Conservation (phyloP, 92 coral and sea anemone species). For the Plumapathes pennacea region DNA sequence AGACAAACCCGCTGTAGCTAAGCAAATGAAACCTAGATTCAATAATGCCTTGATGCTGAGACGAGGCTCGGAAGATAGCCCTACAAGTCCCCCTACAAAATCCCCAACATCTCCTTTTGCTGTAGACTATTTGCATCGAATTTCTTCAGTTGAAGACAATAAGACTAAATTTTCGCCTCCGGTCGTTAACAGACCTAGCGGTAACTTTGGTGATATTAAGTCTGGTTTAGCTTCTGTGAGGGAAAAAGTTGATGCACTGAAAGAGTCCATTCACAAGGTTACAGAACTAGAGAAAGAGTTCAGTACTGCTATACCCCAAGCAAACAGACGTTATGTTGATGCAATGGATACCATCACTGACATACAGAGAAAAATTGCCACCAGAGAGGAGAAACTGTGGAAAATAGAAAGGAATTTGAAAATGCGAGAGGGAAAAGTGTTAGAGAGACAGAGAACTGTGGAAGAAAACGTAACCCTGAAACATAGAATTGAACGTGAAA, state of each 20-base stretch:
- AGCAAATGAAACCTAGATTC: conserved; percentile 43
- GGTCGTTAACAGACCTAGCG: conserved; percentile 12
- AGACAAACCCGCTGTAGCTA: conserved; percentile 26
- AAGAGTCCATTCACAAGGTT: conserved; percentile 62
- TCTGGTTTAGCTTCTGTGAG: conserved; percentile 77
- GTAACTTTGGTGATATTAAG: conserved; percentile 13
- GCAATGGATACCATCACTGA: conserved; percentile 50
- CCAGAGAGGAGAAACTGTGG: conserved; percentile 64
- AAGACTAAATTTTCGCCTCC: conserved; percentile 18
- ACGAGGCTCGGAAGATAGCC: conserved; percentile 29
- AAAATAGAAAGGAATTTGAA: conserved; percentile 57
- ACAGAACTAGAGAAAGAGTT: conserved; percentile 57
- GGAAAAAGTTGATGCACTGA: conserved; percentile 74
- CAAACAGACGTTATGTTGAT: conserved; percentile 59
- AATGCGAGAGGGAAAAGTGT: conserved; percentile 38
- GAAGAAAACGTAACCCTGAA: conserved; percentile 54
- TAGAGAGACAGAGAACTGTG: conserved; percentile 38
- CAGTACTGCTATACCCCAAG: conserved; percentile 48
- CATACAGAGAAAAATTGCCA: conserved; percentile 58
- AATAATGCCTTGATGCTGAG: conserved; percentile 60
- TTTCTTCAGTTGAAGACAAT: conserved; percentile 40
- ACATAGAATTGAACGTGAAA: conserved; percentile 49
- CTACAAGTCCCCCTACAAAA: conserved; percentile 11
- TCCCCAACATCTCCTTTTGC: no score
- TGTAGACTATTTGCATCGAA: conserved; percentile 48